Evolutionary conservation across 2,797 vertebrate genomes (phyloP).

Genomic region (Yasuhikotakia modesta): DNA sequence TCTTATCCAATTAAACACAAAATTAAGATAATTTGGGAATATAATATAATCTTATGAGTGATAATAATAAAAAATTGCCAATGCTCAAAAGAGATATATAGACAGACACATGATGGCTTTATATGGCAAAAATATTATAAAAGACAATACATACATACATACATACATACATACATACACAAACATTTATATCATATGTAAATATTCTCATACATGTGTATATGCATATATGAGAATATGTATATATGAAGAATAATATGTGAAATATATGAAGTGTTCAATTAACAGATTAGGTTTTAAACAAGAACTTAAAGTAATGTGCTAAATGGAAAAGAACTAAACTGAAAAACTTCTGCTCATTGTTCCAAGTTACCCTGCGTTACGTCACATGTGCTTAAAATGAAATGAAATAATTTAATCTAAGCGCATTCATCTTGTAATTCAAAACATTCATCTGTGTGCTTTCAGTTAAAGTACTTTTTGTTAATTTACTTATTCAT

Average conservation of each 20-base stretch:
- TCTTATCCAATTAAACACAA: neutral
- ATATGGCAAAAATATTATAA: no score
- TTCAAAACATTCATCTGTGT: neutral
- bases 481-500: conserved; percentile 36
- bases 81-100: neutral
- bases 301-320: no score
- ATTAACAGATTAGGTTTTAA: no score
- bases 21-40: neutral
- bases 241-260: no score
- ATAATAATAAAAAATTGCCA: neutral
- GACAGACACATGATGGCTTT: neutral
- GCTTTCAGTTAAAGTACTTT: conserved; percentile 20
- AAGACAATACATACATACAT: no score
- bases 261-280: no score
- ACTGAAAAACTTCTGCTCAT: neutral
- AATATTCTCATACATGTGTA: no score
- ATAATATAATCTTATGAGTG: no score
- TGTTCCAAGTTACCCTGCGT: neutral
- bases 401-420: neutral
- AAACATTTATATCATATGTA: no score
- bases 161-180: no score
- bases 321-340: no score
- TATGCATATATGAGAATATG: no score
- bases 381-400: neutral
- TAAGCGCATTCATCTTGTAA: neutral